These are phyloP conservation scores for Zootoca vivipara DNA, from an alignment of 2,113 vertebrate genomes.

Conservation along the genomic window DNA sequence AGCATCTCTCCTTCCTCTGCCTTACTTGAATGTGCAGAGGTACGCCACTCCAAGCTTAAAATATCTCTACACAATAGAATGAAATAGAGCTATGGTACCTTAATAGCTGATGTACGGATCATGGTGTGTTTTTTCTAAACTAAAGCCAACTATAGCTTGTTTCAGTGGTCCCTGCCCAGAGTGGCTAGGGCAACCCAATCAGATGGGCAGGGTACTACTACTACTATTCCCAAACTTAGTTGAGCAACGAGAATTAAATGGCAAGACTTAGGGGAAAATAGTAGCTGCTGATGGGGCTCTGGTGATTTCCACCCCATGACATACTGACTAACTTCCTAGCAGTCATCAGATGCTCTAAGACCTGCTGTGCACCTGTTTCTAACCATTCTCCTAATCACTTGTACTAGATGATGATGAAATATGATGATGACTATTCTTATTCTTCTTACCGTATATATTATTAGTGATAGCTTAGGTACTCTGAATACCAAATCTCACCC, in stretches of 20 bases:
- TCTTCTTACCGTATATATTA: background rate
- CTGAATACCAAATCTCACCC: background rate
- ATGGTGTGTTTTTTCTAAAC: too few relatives aligned
- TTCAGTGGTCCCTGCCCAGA: too few relatives aligned
- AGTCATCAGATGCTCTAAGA: background rate
- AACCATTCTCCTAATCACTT: background rate
- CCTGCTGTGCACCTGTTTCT: background rate
- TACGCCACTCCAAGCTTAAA: too few relatives aligned
- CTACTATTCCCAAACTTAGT: background rate
- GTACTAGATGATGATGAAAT: background rate
- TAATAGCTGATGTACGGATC: too few relatives aligned
- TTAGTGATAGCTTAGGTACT: background rate
- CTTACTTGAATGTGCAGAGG: too few relatives aligned
- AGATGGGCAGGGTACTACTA: too few relatives aligned
- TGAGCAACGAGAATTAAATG: background rate
- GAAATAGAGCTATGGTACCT: too few relatives aligned
- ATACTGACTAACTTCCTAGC: background rate
- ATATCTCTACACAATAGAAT: too few relatives aligned
- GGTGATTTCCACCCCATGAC: too few relatives aligned
- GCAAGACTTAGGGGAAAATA: background rate
- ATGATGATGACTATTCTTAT: background rate
- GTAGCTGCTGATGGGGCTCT: background rate
- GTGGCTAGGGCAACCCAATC: too few relatives aligned
- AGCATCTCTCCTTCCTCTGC: too few relatives aligned
- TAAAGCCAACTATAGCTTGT: too few relatives aligned